Conservation (phyloP, 2,888 invertebrate genomes). For the Cancer borealis region DNA sequence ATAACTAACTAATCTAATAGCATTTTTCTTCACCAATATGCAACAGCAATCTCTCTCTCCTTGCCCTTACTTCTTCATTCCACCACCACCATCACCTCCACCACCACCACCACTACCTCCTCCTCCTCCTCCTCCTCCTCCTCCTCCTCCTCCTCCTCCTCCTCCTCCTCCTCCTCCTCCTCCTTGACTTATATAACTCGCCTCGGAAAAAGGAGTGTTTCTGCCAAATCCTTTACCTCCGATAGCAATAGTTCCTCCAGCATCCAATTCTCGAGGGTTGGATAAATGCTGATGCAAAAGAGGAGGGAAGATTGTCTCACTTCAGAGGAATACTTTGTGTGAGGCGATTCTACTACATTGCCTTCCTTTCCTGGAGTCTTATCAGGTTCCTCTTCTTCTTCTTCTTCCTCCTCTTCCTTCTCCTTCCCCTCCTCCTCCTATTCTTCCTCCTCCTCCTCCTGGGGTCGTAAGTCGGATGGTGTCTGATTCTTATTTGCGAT, state of each 20-base stretch:
- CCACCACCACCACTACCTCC: not conserved
- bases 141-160: not conserved
- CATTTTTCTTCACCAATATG: not conserved
- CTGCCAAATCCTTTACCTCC: not conserved
- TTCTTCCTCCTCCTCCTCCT: not conserved
- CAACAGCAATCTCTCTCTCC: not conserved
- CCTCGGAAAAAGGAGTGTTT: not conserved
- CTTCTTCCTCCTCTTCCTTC: not conserved
- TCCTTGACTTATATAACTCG: not conserved
- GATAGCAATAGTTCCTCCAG: not conserved
- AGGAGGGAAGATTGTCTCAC: not conserved
- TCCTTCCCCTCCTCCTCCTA: not conserved
- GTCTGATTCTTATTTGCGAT: not conserved
- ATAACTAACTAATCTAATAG: not conserved
- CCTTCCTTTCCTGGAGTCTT: not conserved
- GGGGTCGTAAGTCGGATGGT: not conserved
- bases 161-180: not conserved
- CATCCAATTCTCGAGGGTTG: not conserved
- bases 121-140: not conserved
- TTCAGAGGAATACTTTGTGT: not conserved
- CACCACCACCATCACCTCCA: not conserved
- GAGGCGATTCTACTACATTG: slow-evolving; percentile 1
- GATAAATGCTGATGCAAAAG: slow-evolving; percentile 24
- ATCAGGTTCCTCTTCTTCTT: not conserved
- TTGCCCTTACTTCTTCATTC: not conserved